Evolutionary conservation across 1,140 invertebrate species (phyloP).

Genomic region (Coptotermes formosanus): DNA sequence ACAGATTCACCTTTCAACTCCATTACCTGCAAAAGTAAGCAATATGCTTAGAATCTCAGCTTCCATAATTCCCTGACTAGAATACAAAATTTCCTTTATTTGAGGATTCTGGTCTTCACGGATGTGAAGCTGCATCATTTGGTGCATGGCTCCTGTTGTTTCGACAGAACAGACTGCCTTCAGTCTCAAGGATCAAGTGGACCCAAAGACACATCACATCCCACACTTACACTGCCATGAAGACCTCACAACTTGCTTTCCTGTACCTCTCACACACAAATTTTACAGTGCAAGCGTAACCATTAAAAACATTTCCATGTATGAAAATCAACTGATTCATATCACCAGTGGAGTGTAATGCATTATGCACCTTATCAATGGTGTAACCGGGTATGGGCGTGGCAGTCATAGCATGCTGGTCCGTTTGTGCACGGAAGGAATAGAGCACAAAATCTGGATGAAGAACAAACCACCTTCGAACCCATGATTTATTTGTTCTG

Average conservation of each 20-base stretch:
- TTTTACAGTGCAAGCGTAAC: background rate
- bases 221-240: background rate
- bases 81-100: background rate
- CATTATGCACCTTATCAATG: constrained; percentile 47
- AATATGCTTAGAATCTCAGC: background rate
- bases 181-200: background rate
- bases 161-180: background rate
- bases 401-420: constrained; percentile 58
- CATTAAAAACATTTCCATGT: constrained; percentile 37
- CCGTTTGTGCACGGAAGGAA: constrained; percentile 58
- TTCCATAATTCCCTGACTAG: background rate
- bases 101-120: background rate
- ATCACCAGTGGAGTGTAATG: constrained; percentile 34
- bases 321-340: constrained; percentile 44
- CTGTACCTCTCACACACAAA: background rate
- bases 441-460: constrained; percentile 65
- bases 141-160: background rate
- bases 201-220: background rate
- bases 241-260: background rate
- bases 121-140: no score
- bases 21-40: constrained; percentile 19
- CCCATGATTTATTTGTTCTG: constrained; percentile 60
- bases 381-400: constrained; percentile 63
- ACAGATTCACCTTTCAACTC: constrained; percentile 34
- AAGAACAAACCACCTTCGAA: constrained; percentile 59